phyloP scores from a whole-genome alignment of 2,797 vertebrate genomes.

The Cheirogaleus major region DNA sequence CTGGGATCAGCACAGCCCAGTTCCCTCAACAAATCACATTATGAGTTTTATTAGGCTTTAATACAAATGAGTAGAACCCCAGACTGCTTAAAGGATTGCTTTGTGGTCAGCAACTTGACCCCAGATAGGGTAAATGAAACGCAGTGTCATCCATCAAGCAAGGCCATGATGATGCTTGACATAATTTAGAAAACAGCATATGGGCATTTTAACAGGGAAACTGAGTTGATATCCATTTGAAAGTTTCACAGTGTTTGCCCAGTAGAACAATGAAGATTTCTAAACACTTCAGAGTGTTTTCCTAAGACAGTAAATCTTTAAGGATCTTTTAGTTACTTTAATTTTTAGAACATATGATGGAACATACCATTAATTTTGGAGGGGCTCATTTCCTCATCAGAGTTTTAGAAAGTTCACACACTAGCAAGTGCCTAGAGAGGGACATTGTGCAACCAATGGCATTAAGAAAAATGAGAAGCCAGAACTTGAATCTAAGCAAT shows the following conservation, averaged over 20 bases:
- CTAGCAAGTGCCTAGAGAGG: neutral
- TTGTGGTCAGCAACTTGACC: neutral
- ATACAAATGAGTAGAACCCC: neutral
- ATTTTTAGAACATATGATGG: neutral
- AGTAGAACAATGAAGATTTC: neutral
- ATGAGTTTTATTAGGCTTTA: neutral
- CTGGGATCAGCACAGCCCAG: neutral
- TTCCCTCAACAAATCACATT: neutral
- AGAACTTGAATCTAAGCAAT: neutral
- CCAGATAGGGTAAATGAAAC: neutral
- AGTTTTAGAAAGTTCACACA: neutral
- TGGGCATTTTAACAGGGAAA: neutral
- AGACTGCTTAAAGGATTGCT: neutral
- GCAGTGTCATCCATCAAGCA: neutral
- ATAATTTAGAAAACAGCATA: neutral
- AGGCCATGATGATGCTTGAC: neutral
- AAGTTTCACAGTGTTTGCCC: neutral
- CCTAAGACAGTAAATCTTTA: neutral
- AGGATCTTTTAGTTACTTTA: neutral
- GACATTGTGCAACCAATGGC: neutral
- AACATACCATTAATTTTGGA: neutral
- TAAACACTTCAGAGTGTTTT: neutral
- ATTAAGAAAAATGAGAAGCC: neutral
- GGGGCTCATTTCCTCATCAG: neutral
- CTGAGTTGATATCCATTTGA: neutral